These are phyloP conservation scores for Seladonia tumulorum DNA, from an alignment of 2,888 invertebrate species.

Conservation along the genomic window DNA sequence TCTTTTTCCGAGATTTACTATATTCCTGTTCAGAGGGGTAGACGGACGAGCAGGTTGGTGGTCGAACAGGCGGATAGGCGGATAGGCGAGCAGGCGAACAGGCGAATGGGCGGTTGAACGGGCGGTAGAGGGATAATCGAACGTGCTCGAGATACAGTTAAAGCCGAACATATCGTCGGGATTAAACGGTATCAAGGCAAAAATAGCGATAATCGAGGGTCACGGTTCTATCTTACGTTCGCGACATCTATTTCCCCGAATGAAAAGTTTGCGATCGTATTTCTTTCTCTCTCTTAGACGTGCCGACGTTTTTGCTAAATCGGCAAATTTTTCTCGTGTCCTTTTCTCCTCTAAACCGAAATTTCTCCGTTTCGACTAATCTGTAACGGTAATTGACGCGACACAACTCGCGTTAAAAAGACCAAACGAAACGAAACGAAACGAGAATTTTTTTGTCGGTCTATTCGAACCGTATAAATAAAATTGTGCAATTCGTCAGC, in stretches of 20 bases:
- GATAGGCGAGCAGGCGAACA: neutral
- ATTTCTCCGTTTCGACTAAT: neutral
- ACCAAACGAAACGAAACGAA: neutral
- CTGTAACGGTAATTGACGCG: neutral
- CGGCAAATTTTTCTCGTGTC: neutral
- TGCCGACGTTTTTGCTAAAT: neutral
- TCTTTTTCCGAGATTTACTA: neutral
- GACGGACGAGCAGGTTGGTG: neutral
- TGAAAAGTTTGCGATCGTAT: neutral
- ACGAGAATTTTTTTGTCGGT: no score
- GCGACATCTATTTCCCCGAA: neutral
- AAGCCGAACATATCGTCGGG: constrained; percentile 28
- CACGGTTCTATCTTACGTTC: neutral
- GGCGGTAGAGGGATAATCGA: constrained; percentile 5
- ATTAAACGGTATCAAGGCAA: constrained; percentile 15
- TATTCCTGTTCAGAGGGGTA: neutral
- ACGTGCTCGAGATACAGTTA: neutral
- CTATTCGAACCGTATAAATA: neutral
- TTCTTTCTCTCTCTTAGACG: no score
- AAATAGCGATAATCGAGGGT: neutral
- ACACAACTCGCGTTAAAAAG: neutral
- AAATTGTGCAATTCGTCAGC: neutral
- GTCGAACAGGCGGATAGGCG: neutral
- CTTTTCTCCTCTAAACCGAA: neutral
- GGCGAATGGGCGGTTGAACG: neutral